phyloP scores from a whole-genome alignment of 1,140 invertebrate genomes.

The Diuraphis noxia region DNA sequence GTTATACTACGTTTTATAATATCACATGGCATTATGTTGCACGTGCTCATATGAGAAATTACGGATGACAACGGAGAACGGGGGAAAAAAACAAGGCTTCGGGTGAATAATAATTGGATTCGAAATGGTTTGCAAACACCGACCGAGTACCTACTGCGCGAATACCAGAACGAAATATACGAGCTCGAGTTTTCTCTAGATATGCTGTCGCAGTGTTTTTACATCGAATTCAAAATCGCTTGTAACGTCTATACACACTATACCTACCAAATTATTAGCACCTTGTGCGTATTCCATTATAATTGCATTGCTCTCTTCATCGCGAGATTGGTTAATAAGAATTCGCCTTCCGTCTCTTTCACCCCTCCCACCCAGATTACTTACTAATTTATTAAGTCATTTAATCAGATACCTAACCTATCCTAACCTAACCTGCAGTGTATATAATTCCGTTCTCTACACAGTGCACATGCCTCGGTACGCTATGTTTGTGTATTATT shows the following conservation, averaged over 20 bases:
- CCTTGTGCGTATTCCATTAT: background rate
- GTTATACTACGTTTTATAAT: background rate
- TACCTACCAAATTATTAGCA: background rate
- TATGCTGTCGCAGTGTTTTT: background rate
- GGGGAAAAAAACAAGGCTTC: background rate
- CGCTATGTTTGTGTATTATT: background rate
- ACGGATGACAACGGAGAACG: background rate
- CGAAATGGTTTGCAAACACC: background rate
- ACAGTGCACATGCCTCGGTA: background rate
- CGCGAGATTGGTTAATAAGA: background rate
- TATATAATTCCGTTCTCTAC: background rate
- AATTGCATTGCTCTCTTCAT: background rate
- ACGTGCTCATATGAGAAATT: background rate
- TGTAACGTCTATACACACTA: background rate
- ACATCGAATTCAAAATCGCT: background rate
- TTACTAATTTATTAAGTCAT: background rate
- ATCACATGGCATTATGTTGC: background rate
- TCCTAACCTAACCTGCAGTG: no score
- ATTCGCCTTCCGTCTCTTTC: background rate
- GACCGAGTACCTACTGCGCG: background rate
- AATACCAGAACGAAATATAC: background rate
- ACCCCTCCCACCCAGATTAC: no score
- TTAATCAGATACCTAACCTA: background rate
- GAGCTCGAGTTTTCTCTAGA: background rate
- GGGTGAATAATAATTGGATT: background rate